Base-by-base conservation (phyloP, 2,113 vertebrate genomes). In the Pachyramphus minor region DNA sequence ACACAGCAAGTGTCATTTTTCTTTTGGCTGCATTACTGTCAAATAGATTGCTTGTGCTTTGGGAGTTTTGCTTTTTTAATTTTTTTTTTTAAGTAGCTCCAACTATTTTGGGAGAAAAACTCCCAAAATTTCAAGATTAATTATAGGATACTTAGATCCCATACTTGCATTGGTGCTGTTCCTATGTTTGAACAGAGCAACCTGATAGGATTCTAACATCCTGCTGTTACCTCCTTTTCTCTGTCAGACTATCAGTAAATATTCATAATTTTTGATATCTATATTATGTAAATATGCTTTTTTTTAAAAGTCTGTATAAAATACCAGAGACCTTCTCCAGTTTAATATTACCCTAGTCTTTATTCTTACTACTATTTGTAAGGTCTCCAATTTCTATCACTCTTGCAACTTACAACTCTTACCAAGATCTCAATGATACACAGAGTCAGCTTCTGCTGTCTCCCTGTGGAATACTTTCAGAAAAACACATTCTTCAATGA, bases 261-360 rank as follows among this genome's bases (percentile, higher is more conserved):
- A 92, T 30, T 31, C 22, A 18, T 88, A 53, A 41, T 27, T 93
- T 93, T 59, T 90, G 12, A 63, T 63, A 83, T 49, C 9, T 84
- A 27, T 42, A 78, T 78, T 84, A 90, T 41, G 63, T 78, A 94
- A 96, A 90, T 50, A 94, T 2, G 45, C 14, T 52, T 88, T 59
- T 14, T 2, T 0, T 0, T 11, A 66, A 39, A 52, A 58, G 44
- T 28, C 67, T 86, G 52, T 77, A 56, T 91, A 93, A 96, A 95
- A 88, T 78, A 93, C 63, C 71, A 66, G 37, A 67, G 42, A 80
- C 30, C 35, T 77, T 84, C 83, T 78, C 63, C 27, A 93, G 90
- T 80, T 72, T 96, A 96, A 94, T 95, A 90, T 60, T 60, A 78
- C 2, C 12, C 30, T 47, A 39, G 18, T 85, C 82, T 94, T 93